phyloP scores from a whole-genome alignment of 2,797 vertebrate species.

The Myripristis jacobus region DNA sequence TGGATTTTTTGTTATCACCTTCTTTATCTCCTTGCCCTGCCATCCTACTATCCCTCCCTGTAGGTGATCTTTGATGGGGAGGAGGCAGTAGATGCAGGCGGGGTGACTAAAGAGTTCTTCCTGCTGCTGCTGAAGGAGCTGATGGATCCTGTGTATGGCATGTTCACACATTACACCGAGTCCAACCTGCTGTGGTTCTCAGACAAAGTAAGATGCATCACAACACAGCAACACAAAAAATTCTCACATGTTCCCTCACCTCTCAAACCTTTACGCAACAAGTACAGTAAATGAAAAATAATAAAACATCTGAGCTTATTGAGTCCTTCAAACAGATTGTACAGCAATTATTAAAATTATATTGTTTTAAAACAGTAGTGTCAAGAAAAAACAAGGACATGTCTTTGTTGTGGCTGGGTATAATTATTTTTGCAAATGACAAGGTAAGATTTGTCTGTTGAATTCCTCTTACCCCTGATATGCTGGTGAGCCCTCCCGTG shows the following conservation, averaged over 20 bases:
- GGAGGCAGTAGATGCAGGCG: slow-evolving; percentile 96
- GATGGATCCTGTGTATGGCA: slow-evolving; percentile 96
- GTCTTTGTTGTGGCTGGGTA: neutral
- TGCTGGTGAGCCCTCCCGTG: neutral
- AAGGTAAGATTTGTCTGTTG: neutral
- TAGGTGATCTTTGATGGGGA: slow-evolving; percentile 98
- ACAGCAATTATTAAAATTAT: too few species aligned
- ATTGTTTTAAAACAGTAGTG: too few species aligned
- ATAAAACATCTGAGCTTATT: too few species aligned
- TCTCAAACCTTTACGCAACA: too few species aligned
- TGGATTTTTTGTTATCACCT: neutral
- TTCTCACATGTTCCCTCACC: neutral
- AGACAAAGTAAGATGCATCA: slow-evolving; percentile 87
- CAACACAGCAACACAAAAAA: neutral
- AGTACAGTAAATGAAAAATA: too few species aligned
- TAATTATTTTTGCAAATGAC: neutral
- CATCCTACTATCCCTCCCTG: neutral
- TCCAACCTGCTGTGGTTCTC: slow-evolving; percentile 98
- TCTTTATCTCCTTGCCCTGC: neutral
- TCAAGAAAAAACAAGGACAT: too few species aligned
- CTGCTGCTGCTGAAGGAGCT: slow-evolving; percentile 95
- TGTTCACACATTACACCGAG: slow-evolving; percentile 96
- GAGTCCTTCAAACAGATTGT: too few species aligned
- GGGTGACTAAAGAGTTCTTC: slow-evolving; percentile 98
- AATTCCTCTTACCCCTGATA: neutral